Base-by-base conservation (phyloP, 2,113 vertebrate genomes). In the Podarcis muralis region DNA sequence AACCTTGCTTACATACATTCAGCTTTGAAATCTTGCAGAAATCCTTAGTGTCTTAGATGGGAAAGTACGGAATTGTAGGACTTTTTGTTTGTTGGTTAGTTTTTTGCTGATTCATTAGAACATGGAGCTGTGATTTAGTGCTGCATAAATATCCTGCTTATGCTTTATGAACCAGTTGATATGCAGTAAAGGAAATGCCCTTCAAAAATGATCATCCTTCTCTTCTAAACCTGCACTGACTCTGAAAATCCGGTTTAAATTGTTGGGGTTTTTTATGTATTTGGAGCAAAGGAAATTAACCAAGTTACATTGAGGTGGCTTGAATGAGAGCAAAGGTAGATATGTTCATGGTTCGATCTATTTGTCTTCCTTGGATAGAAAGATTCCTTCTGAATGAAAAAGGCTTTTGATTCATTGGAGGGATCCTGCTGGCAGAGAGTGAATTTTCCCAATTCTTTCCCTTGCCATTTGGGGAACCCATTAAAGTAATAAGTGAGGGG, bases 91-190 rank as follows among this genome's bases (percentile, higher is more conserved):
- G 59, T 62, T 15, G 59, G 43, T 6, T 69, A 4, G 22, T 15
- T 13, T 91, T 94, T 90, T 93, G 25, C 43, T 89, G 1, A 57
- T 71, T 76, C 62, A 5, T 81, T 65, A 83, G 84, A 83, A 74
- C 80, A 79, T 27, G 7, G 81, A 89, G 1, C 0, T 3, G 32
- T 27, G 37, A 87, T 84, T 48, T 74, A 89, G 37, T 86, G 86
- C 84, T 81, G 30, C 22, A 25, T 78, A 87, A 91, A 85, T 30
- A 6, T 27, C 32, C 72, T 85, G n/a, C 85, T 92, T 90, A 35
- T 84, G 35, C 82, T 23, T 83, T 79, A 16, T 6, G 77, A 80
- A 88, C 5, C 27, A 84, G 40, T 57, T 84, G 6, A 83, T 89
- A 43, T 32, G 22, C 16, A 83, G 3, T 18, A 85, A 83, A 86